These are phyloP conservation scores for Athalia cordata DNA, from an alignment of 2,888 invertebrate species.

Conservation along the genomic window DNA sequence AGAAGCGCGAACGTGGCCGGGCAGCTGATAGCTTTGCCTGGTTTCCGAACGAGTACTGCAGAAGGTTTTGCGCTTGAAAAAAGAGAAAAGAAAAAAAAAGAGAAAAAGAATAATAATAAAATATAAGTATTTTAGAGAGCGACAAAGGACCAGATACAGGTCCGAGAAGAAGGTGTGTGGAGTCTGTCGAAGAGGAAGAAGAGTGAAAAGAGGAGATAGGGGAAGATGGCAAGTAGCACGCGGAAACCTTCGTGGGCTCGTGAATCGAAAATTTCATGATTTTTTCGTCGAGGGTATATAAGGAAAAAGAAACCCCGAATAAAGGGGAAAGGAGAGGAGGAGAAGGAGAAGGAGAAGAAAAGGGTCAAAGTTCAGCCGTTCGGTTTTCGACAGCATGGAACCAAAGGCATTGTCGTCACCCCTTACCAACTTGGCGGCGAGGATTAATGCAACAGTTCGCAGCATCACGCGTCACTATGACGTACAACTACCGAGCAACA, in stretches of 20 bases:
- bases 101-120: not conserved
- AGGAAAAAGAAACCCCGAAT: not conserved
- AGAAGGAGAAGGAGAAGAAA: constrained; percentile 42
- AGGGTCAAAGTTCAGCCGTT: constrained; percentile 45
- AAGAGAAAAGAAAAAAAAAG: not conserved
- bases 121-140: no score
- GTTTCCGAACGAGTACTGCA: not conserved
- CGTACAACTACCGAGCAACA: constrained; percentile 54
- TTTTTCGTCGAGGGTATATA: constrained; percentile 31
- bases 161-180: not conserved
- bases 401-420: constrained; percentile 31
- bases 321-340: not conserved
- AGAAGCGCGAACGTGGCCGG: constrained; percentile 8
- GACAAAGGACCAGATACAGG: no score
- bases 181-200: not conserved
- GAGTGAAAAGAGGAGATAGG: constrained; percentile 28
- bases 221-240: constrained; percentile 43
- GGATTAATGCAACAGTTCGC: constrained; percentile 41
- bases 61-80: constrained; percentile 19
- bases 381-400: constrained; percentile 36
- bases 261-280: constrained; percentile 62
- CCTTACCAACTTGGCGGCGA: constrained; percentile 30
- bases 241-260: constrained; percentile 53
- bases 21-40: not conserved
- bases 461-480: constrained; percentile 37